Conservation (phyloP, 2,888 invertebrate genomes). For the Gari tellinella region DNA sequence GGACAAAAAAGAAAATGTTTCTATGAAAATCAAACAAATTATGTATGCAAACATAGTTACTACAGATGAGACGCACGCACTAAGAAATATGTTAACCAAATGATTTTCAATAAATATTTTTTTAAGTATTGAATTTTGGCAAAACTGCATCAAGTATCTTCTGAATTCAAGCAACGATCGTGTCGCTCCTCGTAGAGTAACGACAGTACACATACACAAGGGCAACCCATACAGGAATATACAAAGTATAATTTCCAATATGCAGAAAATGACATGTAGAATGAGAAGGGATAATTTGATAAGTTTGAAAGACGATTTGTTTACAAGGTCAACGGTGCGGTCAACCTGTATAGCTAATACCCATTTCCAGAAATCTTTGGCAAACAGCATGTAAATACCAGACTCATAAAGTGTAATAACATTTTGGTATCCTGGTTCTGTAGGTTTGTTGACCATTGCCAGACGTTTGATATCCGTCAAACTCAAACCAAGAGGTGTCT, state of each 20-base stretch:
- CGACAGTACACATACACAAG: conserved; percentile 16
- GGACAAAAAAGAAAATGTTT: conserved; percentile 35
- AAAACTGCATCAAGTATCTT: neutral
- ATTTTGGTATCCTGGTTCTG: conserved; percentile 32
- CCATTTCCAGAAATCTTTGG: conserved; percentile 24
- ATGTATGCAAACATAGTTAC: conserved; percentile 21
- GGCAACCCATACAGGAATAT: conserved; percentile 31
- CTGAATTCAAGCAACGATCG: conserved; percentile 8
- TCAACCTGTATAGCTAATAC: conserved; percentile 25
- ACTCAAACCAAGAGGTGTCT: conserved; percentile 31
- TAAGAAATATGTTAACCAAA: conserved; percentile 1
- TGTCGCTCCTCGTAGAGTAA: conserved; percentile 28
- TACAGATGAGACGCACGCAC: neutral
- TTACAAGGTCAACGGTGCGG: neutral
- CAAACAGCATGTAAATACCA: conserved; percentile 41
- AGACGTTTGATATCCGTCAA: conserved; percentile 16
- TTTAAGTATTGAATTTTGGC: neutral
- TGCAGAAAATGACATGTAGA: conserved; percentile 17
- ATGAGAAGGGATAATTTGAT: neutral
- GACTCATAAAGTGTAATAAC: conserved; percentile 22
- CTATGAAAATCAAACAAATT: conserved; percentile 34
- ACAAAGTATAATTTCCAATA: conserved; percentile 30
- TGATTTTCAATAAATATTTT: conserved; percentile 16
- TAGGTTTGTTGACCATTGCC: conserved; percentile 15
- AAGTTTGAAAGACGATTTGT: too few species aligned